Conservation (phyloP, 2,888 invertebrate genomes). For the Junonia oenone region DNA sequence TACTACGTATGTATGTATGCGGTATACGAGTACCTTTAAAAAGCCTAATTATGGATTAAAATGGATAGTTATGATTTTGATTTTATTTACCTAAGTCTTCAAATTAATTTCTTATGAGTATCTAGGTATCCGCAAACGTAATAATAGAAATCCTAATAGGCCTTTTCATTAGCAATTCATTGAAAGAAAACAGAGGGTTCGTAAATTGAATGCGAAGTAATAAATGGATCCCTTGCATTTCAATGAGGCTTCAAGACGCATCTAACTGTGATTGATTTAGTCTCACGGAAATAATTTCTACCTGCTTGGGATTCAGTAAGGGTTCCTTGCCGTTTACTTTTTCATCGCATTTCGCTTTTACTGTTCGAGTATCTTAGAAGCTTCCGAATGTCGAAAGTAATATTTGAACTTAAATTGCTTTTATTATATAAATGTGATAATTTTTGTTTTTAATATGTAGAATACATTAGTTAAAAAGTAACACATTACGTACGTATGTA, state of each 20-base stretch:
- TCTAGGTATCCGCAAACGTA: not conserved
- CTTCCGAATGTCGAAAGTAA: not conserved
- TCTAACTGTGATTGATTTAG: constrained; percentile 61
- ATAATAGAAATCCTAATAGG: constrained; percentile 22
- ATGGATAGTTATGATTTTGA: too few species aligned
- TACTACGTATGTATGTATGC: too few species aligned
- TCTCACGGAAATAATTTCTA: constrained; percentile 56
- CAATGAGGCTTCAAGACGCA: constrained; percentile 39
- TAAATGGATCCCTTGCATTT: constrained; percentile 57
- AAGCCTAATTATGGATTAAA: too few species aligned
- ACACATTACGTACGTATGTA: too few species aligned
- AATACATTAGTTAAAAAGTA: too few species aligned
- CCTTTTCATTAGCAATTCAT: constrained; percentile 35
- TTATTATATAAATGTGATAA: too few species aligned
- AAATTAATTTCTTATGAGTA: too few species aligned
- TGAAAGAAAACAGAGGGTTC: constrained; percentile 46
- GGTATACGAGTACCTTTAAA: too few species aligned
- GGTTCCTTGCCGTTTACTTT: constrained; percentile 48
- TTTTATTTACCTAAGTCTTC: too few species aligned
- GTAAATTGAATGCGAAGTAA: constrained; percentile 62
- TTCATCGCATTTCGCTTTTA: constrained; percentile 47
- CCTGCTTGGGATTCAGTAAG: constrained; percentile 54
- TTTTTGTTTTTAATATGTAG: too few species aligned
- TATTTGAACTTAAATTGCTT: not conserved
- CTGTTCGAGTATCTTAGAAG: constrained; percentile 34